Evolutionary conservation across 2,888 invertebrate species (phyloP).

Genomic region (Periphyllus acericola): DNA sequence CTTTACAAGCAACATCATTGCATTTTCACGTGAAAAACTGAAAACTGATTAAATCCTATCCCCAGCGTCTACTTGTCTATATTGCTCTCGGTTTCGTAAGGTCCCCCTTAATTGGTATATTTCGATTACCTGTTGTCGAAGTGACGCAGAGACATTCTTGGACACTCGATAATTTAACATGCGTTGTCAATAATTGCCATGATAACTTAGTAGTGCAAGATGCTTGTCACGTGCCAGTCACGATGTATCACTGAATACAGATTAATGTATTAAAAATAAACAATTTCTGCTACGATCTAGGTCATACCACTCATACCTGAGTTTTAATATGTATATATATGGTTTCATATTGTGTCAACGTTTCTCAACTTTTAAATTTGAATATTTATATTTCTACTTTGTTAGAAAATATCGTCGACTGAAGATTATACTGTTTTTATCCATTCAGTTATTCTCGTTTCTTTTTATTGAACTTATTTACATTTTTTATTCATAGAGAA

Average conservation of each 20-base stretch:
- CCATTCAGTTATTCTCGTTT: background rate
- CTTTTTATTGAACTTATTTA: background rate
- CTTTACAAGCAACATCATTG: background rate
- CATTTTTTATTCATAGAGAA: conserved; percentile 7
- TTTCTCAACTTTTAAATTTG: background rate
- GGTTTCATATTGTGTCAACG: conserved; percentile 17
- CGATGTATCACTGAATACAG: background rate
- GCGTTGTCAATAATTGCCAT: background rate
- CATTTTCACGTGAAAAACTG: background rate
- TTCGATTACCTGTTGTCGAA: background rate
- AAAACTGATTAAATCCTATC: background rate
- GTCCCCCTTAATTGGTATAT: background rate
- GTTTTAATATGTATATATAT: background rate
- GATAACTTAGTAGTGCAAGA: background rate
- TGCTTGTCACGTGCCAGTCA: conserved; percentile 12
- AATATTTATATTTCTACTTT: background rate
- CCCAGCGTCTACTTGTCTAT: background rate
- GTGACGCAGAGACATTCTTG: background rate
- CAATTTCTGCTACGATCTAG: background rate
- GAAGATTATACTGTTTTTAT: background rate
- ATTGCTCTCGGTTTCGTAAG: background rate
- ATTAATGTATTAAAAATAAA: conserved; percentile 1
- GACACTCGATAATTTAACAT: background rate
- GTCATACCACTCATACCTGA: background rate
- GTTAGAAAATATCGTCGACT: background rate